These are phyloP conservation scores for Choristoneura fumiferana DNA, from an alignment of 1,140 invertebrate species.

Conservation along the genomic window DNA sequence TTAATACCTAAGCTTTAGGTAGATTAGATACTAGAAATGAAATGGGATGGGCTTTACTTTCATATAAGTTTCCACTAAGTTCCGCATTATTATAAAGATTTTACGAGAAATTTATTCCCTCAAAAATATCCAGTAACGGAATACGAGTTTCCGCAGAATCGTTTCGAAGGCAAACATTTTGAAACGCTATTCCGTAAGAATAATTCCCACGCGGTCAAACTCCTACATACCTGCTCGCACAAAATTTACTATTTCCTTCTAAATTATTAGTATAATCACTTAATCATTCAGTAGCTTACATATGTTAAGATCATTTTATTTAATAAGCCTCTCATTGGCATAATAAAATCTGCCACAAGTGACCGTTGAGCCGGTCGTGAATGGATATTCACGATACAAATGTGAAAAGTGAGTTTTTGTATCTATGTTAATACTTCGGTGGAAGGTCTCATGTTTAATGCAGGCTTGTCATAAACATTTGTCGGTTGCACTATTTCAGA, in stretches of 20 bases:
- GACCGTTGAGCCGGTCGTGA: conserved; percentile 26
- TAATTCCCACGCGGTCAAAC: conserved; percentile 8
- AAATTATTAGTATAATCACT: too few relatives aligned
- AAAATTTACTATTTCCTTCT: too few relatives aligned
- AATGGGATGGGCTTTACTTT: too few relatives aligned
- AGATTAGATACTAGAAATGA: too few relatives aligned
- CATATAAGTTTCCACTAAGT: background rate
- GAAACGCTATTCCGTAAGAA: background rate
- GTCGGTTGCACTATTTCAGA: conserved; percentile 68
- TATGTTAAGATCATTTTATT: too few relatives aligned
- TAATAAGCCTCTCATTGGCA: too few relatives aligned
- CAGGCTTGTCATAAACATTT: conserved; percentile 72
- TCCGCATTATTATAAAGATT: conserved; percentile 12
- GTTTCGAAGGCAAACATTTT: conserved; percentile 4
- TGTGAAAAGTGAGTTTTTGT: conserved; percentile 26
- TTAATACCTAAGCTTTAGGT: too few relatives aligned
- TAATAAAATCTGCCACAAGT: background rate
- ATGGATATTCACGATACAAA: conserved; percentile 27
- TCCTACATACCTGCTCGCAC: too few relatives aligned
- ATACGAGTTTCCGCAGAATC: conserved; percentile 7
- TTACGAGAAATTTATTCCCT: conserved; percentile 6
- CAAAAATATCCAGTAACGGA: background rate
- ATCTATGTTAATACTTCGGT: conserved; percentile 56
- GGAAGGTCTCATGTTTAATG: conserved; percentile 71
- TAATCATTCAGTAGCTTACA: too few relatives aligned